A percentile compares a stretch with the other conserved stretches of the same genome.
Conservation (phyloP, 1,140 invertebrate species). For the Heliconius hewitsoni region DNA sequence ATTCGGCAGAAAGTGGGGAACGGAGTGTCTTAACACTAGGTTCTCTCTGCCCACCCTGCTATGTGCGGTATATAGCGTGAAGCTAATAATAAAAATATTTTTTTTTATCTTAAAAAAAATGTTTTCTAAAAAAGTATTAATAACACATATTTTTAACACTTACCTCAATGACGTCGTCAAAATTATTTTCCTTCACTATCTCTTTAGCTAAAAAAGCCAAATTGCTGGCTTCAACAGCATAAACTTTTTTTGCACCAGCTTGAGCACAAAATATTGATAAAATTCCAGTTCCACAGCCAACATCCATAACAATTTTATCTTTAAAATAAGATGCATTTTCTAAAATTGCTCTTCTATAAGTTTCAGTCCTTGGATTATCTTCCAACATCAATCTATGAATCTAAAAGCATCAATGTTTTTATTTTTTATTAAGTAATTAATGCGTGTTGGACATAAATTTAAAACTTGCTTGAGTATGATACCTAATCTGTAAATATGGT, state of each 20-base stretch:
- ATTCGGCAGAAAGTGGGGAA: too few species aligned
- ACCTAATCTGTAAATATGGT: not conserved
- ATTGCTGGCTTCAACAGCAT: conserved; percentile 96
- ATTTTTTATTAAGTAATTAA: not conserved
- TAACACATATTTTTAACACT: not conserved
- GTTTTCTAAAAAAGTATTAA: too few species aligned
- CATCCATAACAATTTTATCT: conserved; percentile 94
- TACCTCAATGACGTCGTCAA: conserved; percentile 82
- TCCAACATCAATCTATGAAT: conserved; percentile 89
- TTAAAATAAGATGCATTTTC: conserved; percentile 85
- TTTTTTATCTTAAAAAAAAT: too few species aligned
- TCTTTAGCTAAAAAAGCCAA: conserved; percentile 93
- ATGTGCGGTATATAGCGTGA: too few species aligned
- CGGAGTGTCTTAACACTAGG: too few species aligned
- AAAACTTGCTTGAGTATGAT: too few species aligned
- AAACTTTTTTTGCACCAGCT: conserved; percentile 95
- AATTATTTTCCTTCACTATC: conserved; percentile 88
- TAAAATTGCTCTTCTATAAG: conserved; percentile 92
- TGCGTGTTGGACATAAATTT: too few species aligned
- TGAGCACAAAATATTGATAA: conserved; percentile 97
- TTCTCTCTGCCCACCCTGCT: too few species aligned
- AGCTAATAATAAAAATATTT: too few species aligned
- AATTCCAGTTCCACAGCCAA: conserved; percentile 98
- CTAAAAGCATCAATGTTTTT: conserved; percentile 68
- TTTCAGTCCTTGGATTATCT: conserved; percentile 90